Evolutionary conservation across 2,888 invertebrate species (phyloP), one percentile per base, ranked within the genome.

Genomic region (Mythimna loreyi): DNA sequence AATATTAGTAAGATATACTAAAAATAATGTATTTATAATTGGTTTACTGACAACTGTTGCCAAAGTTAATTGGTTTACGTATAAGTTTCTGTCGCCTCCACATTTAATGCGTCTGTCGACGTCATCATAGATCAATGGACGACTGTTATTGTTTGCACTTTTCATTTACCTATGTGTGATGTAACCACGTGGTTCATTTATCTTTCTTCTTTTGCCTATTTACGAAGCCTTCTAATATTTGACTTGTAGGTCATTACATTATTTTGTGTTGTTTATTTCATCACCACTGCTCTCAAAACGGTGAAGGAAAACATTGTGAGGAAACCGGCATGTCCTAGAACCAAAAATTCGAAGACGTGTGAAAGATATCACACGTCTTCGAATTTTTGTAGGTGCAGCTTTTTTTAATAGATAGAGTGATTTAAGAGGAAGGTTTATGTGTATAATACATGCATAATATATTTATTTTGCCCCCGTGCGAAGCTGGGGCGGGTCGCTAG

Each of bases 51-150:
- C 13, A n/a, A 62, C 8, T 43, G 5, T 47, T 52, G 21, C 40
- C n/a, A 0, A 57, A 57, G 25, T 52, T 47, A 57, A 72, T 72
- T 60, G 25, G 57, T 49, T 78, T 72, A 61, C 8, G 33, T 33
- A 11, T 33, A 30, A 60, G 59, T 67, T 61, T 11, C 5, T n/a
- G 36, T 36, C 66, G 72, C 23, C 19, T 33, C 19, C 9, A 11
- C 23, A 13, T 43, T 23, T 36, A 49, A 25, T 72, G 21, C 57
- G 53, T 60, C 47, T 52, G 23, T 16, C 19, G 28, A 43, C 40
- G 52, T 75, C 36, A 30, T 33, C 19, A 25, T 53, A 59, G 74
- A 57, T 67, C 73, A 78, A 19, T 73, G 73, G 9, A 67, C 74
- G 25, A 25, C 28, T 60, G 13, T 45, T 30, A 43, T n/a, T 72